A percentile compares a stretch with the other conserved stretches of the same genome.
Conservation (phyloP, 2,113 vertebrate genomes). For the Aix galericulata region DNA sequence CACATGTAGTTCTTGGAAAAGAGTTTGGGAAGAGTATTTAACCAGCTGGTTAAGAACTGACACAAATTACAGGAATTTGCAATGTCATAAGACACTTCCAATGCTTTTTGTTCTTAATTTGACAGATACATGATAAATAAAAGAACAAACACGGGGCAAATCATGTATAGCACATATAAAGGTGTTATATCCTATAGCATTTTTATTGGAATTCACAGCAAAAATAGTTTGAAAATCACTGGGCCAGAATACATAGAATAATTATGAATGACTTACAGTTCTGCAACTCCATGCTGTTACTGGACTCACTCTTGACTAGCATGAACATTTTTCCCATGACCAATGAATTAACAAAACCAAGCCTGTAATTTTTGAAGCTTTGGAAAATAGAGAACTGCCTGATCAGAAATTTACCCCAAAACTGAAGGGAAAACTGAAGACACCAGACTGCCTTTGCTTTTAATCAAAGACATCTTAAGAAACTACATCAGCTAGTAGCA, state of each 20-base stretch:
- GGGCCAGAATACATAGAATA: not conserved
- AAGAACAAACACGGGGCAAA: not conserved
- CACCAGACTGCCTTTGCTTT: not conserved
- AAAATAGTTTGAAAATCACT: slow-evolving; percentile 13
- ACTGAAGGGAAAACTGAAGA: not conserved
- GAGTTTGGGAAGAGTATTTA: not conserved
- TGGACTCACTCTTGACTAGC: not conserved
- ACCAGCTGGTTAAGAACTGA: not conserved
- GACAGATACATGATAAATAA: not conserved
- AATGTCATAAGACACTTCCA: not conserved
- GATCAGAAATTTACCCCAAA: not conserved
- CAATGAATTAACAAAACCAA: slow-evolving; percentile 18
- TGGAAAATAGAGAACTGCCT: not conserved
- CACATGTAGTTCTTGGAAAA: not conserved
- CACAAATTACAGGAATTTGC: not conserved
- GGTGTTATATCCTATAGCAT: not conserved
- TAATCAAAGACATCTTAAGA: not conserved
- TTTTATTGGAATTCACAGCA: not conserved
- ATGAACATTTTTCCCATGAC: not conserved
- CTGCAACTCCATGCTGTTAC: not conserved
- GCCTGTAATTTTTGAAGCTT: not conserved
- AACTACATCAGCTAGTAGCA: not conserved
- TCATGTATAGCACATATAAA: too few species aligned
- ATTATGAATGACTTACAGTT: slow-evolving; percentile 37
- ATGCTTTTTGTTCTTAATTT: not conserved